These are phyloP conservation scores for Hetaerina titia DNA, from an alignment of 2,888 invertebrate genomes.

Conservation along the genomic window DNA sequence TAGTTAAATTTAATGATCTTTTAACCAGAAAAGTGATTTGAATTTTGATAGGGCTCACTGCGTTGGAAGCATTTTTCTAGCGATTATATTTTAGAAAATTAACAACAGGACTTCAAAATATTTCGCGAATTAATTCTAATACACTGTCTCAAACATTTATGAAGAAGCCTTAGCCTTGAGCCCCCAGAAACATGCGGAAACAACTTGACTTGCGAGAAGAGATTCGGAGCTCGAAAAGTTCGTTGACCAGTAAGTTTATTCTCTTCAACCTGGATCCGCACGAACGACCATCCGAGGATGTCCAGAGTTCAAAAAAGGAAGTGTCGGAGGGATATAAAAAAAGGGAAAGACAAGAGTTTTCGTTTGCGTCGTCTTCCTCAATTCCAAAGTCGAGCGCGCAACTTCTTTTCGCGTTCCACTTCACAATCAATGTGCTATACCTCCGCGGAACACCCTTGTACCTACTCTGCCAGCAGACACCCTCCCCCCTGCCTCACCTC, in stretches of 20 bases:
- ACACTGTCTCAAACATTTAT: no score
- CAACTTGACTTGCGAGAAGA: neutral
- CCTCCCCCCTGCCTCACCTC: neutral
- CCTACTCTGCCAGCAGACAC: neutral
- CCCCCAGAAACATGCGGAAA: neutral
- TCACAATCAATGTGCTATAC: conserved; percentile 16
- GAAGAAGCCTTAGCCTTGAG: no score
- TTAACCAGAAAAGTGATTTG: no score
- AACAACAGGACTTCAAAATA: no score
- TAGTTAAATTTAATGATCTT: no score
- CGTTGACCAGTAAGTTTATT: conserved; percentile 48
- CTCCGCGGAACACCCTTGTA: neutral
- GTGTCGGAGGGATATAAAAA: neutral
- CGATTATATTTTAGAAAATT: no score
- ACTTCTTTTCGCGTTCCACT: conserved; percentile 42
- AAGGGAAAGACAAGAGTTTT: conserved; percentile 14
- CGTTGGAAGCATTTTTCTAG: no score
- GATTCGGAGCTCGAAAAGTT: conserved; percentile 11
- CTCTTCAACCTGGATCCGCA: conserved; percentile 42
- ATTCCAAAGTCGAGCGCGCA: neutral
- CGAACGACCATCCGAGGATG: conserved; percentile 40
- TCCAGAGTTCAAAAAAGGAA: conserved; percentile 52
- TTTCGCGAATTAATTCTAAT: no score
- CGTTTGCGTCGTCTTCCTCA: conserved; percentile 22
- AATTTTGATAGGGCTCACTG: no score